A percentile compares a stretch with the other conserved stretches of the same genome.
Evolutionary conservation across 2,888 invertebrate genomes (phyloP).

Genomic region (Lasioglossum morio): DNA sequence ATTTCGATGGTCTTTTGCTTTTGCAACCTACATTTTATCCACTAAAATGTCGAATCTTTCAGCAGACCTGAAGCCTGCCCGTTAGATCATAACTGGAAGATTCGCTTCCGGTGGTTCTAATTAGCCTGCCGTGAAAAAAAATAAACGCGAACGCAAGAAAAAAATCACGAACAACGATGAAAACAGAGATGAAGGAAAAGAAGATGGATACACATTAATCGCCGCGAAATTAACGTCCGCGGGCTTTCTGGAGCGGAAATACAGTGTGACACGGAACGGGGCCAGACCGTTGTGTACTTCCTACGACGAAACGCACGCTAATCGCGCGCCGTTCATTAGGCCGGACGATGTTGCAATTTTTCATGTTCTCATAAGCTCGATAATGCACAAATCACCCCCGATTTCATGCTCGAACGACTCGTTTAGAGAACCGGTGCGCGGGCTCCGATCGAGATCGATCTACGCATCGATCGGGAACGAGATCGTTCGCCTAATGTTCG

Average conservation of each 20-base stretch:
- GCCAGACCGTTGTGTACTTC: slow-evolving; percentile 55
- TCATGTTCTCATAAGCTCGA: slow-evolving; percentile 49
- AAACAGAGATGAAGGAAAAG: background rate
- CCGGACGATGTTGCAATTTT: slow-evolving; percentile 35
- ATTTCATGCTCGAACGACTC: slow-evolving; percentile 36
- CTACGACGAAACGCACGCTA: slow-evolving; percentile 41
- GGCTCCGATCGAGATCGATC: background rate
- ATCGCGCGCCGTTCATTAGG: slow-evolving; percentile 51
- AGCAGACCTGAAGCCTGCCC: background rate
- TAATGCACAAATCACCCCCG: slow-evolving; percentile 26
- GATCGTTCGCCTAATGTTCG: background rate
- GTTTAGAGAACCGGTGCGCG: background rate
- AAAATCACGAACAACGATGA: background rate
- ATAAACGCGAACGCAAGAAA: background rate
- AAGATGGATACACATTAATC: slow-evolving; percentile 8
- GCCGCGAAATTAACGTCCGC: slow-evolving; percentile 21
- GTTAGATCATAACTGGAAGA: background rate
- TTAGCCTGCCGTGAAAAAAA: background rate
- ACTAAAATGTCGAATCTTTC: background rate
- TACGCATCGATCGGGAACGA: background rate
- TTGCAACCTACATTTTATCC: too few relatives aligned
- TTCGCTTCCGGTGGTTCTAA: slow-evolving; percentile 1
- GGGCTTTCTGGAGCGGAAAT: slow-evolving; percentile 81
- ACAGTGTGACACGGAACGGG: slow-evolving; percentile 73
- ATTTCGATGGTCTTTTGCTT: too few relatives aligned